phyloP scores from a whole-genome alignment of 2,888 invertebrate genomes.

The Priocnemis perturbator region DNA sequence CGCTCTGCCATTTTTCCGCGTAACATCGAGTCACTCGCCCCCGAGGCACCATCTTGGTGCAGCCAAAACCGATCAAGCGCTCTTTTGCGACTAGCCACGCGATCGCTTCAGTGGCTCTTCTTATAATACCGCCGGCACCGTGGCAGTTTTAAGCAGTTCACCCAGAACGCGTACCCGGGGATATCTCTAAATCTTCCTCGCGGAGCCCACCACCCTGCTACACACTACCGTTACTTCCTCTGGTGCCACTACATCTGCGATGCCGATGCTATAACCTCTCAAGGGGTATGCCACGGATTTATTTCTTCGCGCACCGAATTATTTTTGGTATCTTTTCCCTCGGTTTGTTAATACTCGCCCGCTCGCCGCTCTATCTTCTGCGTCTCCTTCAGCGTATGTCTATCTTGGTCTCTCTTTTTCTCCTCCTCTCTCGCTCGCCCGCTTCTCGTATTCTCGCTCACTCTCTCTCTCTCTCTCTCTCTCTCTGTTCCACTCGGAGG shows the following conservation, averaged over 20 bases:
- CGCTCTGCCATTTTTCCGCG: no score
- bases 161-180: no score
- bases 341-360: slow-evolving; percentile 68
- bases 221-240: no score
- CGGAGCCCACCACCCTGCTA: slow-evolving; percentile 19
- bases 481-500: slow-evolving; percentile 12
- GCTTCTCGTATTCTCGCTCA: neutral
- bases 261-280: neutral
- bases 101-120: slow-evolving; percentile 54
- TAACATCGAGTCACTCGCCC: no score
- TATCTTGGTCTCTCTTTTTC: neutral
- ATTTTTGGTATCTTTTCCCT: slow-evolving; percentile 75
- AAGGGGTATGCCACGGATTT: slow-evolving; percentile 63
- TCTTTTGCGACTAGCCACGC: slow-evolving; percentile 45
- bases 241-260: neutral
- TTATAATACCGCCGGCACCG: slow-evolving; percentile 45
- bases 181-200: slow-evolving; percentile 22
- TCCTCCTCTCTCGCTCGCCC: slow-evolving; percentile 11
- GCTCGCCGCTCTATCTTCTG: neutral
- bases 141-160: slow-evolving; percentile 1
- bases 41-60: slow-evolving; percentile 7
- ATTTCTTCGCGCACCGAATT: slow-evolving; percentile 72
- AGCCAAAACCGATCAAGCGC: slow-evolving; percentile 31
- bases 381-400: neutral
- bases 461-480: neutral